Percentiles rank a stretch among this genome's conserved stretches.
phyloP scores from a whole-genome alignment of 2,797 vertebrate genomes.

The Bradypodion pumilum region DNA sequence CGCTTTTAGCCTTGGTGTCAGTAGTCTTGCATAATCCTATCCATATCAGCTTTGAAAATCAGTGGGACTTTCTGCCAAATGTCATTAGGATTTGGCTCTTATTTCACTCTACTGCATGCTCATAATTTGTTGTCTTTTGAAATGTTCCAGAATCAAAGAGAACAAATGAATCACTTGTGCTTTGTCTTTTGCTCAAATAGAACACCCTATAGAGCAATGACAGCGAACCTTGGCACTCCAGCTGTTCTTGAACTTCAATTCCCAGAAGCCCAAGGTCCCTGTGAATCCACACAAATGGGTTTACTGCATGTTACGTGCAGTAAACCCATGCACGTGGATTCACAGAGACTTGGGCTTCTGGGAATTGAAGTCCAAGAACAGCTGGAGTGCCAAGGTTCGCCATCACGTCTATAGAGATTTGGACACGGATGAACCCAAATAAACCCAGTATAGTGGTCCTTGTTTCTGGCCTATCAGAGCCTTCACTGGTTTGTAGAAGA shows the following conservation, averaged over 20 bases:
- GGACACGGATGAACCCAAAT: not conserved
- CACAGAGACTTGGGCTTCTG: no score
- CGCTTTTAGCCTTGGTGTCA: not conserved
- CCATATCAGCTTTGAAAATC: not conserved
- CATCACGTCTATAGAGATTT: not conserved
- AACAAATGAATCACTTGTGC: not conserved
- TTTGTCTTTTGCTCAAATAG: not conserved
- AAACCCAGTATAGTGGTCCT: not conserved
- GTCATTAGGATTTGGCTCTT: not conserved
- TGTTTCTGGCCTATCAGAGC: constrained; percentile 2
- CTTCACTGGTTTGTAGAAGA: not conserved
- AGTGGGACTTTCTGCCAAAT: not conserved
- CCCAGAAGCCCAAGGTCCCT: no score
- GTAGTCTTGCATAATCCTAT: not conserved
- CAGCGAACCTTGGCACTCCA: no score
- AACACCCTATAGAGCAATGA: not conserved
- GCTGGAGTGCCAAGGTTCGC: no score
- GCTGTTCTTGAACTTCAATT: no score
- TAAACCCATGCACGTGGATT: no score
- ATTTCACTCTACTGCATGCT: not conserved
- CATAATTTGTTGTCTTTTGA: not conserved
- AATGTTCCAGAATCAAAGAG: no score
- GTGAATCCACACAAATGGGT: no score
- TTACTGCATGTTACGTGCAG: no score
- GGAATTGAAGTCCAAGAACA: no score